A percentile compares a stretch with the other conserved stretches of the same genome.
These are phyloP conservation scores for Grallaria varia DNA, from an alignment of 2,113 vertebrate species.

Conservation along the genomic window DNA sequence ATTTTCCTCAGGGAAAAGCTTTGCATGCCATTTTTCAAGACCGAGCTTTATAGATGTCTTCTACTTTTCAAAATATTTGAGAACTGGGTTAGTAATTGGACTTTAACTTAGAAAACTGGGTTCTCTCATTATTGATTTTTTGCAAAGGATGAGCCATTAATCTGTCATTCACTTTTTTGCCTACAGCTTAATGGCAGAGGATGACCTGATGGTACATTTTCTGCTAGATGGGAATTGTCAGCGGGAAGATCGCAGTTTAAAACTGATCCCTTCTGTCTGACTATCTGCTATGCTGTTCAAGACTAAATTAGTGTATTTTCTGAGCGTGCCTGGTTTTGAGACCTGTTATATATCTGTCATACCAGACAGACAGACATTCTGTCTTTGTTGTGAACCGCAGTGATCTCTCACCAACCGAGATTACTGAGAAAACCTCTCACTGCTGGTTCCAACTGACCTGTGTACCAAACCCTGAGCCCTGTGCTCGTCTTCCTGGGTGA, in stretches of 20 bases:
- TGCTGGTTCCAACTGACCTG: conserved; percentile 2
- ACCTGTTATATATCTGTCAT: neutral
- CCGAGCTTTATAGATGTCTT: neutral
- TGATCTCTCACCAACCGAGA: conserved; percentile 14
- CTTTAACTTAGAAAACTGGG: neutral
- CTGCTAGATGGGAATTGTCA: neutral
- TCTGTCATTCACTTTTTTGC: neutral
- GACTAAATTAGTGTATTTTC: neutral
- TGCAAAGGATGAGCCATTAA: neutral
- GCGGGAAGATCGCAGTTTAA: neutral
- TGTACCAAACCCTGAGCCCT: neutral
- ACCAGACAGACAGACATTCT: neutral
- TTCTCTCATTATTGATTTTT: neutral
- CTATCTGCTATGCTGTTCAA: neutral
- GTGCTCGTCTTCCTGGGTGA: neutral
- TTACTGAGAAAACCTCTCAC: neutral
- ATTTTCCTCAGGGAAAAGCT: neutral
- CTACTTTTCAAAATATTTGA: conserved; percentile 11
- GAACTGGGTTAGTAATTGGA: neutral
- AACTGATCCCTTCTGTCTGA: neutral
- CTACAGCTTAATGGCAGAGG: neutral
- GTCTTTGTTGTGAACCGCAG: neutral
- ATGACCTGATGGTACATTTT: neutral
- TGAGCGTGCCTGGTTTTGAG: neutral
- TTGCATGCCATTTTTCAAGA: neutral